Evolutionary conservation across 2,888 invertebrate species (phyloP).

Genomic region (Vandiemenella viatica): DNA sequence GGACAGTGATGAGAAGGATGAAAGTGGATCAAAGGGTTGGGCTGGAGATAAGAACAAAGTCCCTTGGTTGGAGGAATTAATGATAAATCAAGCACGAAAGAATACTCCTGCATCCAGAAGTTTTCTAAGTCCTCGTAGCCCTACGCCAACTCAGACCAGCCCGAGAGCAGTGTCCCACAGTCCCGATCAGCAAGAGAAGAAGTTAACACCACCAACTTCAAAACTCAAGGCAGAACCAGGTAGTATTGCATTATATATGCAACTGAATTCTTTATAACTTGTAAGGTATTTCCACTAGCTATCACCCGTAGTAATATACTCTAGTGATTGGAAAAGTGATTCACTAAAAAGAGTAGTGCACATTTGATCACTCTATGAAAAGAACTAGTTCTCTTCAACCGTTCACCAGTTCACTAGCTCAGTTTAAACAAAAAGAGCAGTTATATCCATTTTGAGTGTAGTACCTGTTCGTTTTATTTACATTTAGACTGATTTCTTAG

Average conservation of each 20-base stretch:
- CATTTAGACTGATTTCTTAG: no score
- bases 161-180: neutral
- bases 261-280: no score
- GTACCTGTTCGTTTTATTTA: no score
- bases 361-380: no score
- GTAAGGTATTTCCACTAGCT: no score
- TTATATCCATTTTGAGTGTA: no score
- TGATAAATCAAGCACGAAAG: constrained; percentile 57
- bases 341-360: no score
- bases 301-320: no score
- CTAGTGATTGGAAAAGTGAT: no score
- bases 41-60: constrained; percentile 57
- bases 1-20: constrained; percentile 20
- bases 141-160: neutral
- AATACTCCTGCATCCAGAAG: constrained; percentile 22
- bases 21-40: constrained; percentile 40
- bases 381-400: no score
- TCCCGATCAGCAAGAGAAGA: constrained; percentile 4
- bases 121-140: neutral
- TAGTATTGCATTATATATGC: neutral
- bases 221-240: neutral
- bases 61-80: constrained; percentile 71
- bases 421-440: no score
- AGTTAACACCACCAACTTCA: neutral
- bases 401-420: no score